Conservation (phyloP, 2,113 vertebrate genomes). For the Nyctibius bracteatus region DNA sequence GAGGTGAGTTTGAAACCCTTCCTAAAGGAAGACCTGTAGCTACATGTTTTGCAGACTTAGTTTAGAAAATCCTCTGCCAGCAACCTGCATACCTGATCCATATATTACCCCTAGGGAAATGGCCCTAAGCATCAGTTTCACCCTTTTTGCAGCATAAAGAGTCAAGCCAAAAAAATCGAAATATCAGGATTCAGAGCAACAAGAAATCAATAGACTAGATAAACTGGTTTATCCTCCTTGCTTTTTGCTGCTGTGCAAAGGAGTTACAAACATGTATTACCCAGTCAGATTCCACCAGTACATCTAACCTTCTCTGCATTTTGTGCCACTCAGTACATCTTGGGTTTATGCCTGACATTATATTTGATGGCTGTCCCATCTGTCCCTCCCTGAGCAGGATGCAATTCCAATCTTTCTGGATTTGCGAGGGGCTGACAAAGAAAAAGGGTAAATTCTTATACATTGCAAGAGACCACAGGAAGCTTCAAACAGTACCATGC, state of each 20-base stretch:
- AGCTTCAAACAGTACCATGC: neutral
- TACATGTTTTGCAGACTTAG: constrained; percentile 32
- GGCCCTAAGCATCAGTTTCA: constrained; percentile 36
- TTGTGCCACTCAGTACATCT: neutral
- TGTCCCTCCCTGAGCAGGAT: neutral
- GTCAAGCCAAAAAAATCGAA: constrained; percentile 31
- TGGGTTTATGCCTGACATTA: neutral
- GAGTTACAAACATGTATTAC: constrained; percentile 12
- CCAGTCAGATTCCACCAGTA: neutral
- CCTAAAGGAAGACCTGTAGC: constrained; percentile 32
- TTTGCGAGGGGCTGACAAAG: neutral
- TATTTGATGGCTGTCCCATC: neutral
- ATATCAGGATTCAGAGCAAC: constrained; percentile 42
- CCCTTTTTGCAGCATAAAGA: constrained; percentile 12
- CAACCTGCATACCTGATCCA: constrained; percentile 25
- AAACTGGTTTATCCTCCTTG: constrained; percentile 57
- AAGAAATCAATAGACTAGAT: constrained; percentile 58
- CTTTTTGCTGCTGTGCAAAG: neutral
- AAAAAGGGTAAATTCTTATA: neutral
- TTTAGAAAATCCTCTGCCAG: constrained; percentile 39
- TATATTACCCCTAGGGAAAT: constrained; percentile 2
- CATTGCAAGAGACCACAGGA: neutral
- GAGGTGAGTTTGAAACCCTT: constrained; percentile 45
- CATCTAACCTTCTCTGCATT: constrained; percentile 23
- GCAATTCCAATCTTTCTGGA: neutral